Base-by-base conservation (phyloP, 2,888 invertebrate species). In the Lepidochrysops patricia region DNA sequence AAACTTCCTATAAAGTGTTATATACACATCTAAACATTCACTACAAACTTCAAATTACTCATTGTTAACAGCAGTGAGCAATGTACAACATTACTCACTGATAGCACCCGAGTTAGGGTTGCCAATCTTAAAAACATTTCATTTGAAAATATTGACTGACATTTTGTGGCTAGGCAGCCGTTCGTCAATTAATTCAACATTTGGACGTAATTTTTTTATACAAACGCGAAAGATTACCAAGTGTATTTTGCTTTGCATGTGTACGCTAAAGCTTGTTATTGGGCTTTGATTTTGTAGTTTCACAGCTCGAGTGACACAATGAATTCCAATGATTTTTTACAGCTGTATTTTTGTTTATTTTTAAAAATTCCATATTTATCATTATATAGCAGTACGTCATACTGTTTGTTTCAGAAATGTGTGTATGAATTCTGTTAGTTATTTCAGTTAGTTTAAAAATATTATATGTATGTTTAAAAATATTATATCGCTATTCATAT, bases 21-120 rank as follows among this genome's bases (percentile, higher is more conserved):
- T n/a, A n/a, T n/a, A n/a, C n/a, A n/a, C n/a, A n/a, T 50, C 29
- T 52, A 52, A 52, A 59, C 52, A 35, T 34, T 26, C 26, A 54
- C 25, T 52, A 49, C 34, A 59, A 52, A 59, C 50, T 59, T 59
- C 29, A 15, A 29, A 29, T 29, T 52, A 54, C n/a, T n/a, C n/a
- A n/a, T n/a, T n/a, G n/a, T n/a, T n/a, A n/a, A n/a, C n/a, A n/a
- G n/a, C 34, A 34, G 34, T 34, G 34, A 7, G 4, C 34, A 34
- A 34, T 34, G n/a, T n/a, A n/a, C n/a, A n/a, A n/a, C n/a, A n/a
- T n/a, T n/a, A n/a, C 54, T 54, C 32, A 27, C 52, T 52, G 26
- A 52, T 52, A 52, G 52, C 26, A 52, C 15, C 13, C 26, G 7
- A 15, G 9, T 15, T 52, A 52, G 26, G 52, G 13, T 27, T 26